Evolutionary conservation across 2,888 invertebrate genomes (phyloP).

Genomic region (Congeria kusceri): DNA sequence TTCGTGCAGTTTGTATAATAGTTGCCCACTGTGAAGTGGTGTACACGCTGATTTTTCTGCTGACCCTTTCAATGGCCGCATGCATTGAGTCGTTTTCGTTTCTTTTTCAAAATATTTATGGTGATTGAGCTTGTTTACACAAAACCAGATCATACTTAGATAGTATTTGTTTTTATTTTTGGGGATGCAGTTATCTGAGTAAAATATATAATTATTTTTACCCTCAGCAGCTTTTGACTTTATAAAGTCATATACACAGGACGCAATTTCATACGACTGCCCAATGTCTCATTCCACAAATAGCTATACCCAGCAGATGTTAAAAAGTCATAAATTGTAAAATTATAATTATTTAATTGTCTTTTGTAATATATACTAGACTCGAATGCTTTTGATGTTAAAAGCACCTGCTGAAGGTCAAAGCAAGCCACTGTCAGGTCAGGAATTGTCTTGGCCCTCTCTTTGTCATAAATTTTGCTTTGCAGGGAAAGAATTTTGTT

Average conservation of each 20-base stretch:
- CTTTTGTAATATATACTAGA: slow-evolving; percentile 20
- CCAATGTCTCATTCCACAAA: slow-evolving; percentile 30
- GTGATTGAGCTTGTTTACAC: slow-evolving; percentile 20
- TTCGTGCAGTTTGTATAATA: slow-evolving; percentile 28
- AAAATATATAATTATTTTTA: slow-evolving; percentile 14
- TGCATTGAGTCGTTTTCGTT: slow-evolving; percentile 47
- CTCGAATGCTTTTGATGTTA: slow-evolving; percentile 23
- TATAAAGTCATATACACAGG: slow-evolving; percentile 23
- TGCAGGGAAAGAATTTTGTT: slow-evolving; percentile 30
- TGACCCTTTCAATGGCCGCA: slow-evolving; percentile 34
- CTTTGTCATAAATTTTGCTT: slow-evolving; percentile 48
- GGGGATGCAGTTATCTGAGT: slow-evolving; percentile 22
- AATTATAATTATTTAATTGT: slow-evolving; percentile 20
- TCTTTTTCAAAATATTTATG: slow-evolving; percentile 44
- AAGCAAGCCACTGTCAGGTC: slow-evolving; percentile 26
- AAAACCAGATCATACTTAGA: slow-evolving; percentile 45
- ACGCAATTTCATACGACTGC: slow-evolving; percentile 31
- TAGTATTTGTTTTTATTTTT: slow-evolving; percentile 43
- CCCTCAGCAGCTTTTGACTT: not conserved
- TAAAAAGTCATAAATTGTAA: slow-evolving; percentile 17
- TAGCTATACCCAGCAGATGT: slow-evolving; percentile 16
- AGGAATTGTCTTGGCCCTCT: slow-evolving; percentile 17
- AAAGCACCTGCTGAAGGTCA: slow-evolving; percentile 20
- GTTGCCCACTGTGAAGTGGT: slow-evolving; percentile 44
- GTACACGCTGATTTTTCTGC: slow-evolving; percentile 21